These are phyloP conservation scores for Rissa tridactyla DNA, from an alignment of 2,113 vertebrate species.

Conservation along the genomic window DNA sequence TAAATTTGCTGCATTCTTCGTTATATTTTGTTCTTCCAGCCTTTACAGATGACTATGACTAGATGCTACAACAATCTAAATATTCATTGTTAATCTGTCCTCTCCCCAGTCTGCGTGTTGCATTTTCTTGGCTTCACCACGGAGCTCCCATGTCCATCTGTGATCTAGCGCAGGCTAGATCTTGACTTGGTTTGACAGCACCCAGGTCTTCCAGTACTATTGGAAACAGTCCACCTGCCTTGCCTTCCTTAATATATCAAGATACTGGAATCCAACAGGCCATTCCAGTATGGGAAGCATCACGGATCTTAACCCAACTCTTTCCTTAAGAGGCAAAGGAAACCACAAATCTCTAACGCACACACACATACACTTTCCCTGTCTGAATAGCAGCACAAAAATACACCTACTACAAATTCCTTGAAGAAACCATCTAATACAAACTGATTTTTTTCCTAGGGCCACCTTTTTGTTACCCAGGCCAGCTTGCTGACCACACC, in stretches of 20 bases:
- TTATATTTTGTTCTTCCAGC: not conserved
- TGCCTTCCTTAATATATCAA: not conserved
- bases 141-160: not conserved
- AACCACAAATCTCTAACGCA: not conserved
- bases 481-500: not conserved
- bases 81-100: not conserved
- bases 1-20: not conserved
- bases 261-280: not conserved
- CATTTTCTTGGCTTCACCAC: not conserved
- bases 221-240: not conserved
- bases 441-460: not conserved
- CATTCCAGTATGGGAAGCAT: not conserved
- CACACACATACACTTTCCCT: not conserved
- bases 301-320: not conserved
- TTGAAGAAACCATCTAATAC: not conserved
- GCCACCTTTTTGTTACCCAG: not conserved
- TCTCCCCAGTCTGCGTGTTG: not conserved
- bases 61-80: not conserved
- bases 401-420: not conserved
- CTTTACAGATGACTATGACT: not conserved
- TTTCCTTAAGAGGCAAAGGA: not conserved
- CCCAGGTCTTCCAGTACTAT: not conserved
- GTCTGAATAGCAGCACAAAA: not conserved
- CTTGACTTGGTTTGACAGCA: not conserved
- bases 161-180: not conserved